Conservation (phyloP, 2,797 vertebrate genomes). For the Fratercula arctica region DNA sequence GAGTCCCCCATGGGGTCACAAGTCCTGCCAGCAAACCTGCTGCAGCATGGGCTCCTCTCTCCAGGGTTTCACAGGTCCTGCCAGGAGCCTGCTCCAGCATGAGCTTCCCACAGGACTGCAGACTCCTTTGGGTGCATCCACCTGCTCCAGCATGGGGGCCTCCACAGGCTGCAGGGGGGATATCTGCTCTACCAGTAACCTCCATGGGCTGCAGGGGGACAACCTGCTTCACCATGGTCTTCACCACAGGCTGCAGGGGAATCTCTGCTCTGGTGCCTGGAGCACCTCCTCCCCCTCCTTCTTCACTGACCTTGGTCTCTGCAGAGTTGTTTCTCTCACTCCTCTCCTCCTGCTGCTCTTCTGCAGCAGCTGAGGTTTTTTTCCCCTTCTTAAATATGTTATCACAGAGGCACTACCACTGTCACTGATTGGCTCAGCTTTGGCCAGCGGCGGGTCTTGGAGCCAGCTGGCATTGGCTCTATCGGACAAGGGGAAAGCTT, state of each 20-base stretch:
- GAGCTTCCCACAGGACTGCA: background rate
- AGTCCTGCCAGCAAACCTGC: background rate
- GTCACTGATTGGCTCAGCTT: background rate
- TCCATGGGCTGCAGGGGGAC: background rate
- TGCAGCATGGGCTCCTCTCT: background rate
- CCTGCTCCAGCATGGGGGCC: background rate
- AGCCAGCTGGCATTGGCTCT: background rate
- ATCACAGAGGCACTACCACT: background rate
- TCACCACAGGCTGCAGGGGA: background rate
- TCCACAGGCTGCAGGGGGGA: background rate
- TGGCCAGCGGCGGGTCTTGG: background rate
- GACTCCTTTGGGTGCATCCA: background rate
- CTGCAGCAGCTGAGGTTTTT: background rate
- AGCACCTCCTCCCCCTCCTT: background rate
- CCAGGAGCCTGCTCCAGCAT: background rate
- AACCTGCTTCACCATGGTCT: background rate
- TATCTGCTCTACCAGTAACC: background rate
- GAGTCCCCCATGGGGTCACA: background rate
- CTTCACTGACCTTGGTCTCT: background rate
- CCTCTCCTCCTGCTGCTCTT: background rate
- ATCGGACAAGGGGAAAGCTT: background rate
- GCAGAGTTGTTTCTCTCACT: background rate
- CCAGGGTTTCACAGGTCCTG: background rate
- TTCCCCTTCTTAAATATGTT: background rate
- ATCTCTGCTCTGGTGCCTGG: background rate